These are phyloP conservation scores for Pammene fasciana DNA, from an alignment of 2,888 invertebrate species.

Conservation along the genomic window DNA sequence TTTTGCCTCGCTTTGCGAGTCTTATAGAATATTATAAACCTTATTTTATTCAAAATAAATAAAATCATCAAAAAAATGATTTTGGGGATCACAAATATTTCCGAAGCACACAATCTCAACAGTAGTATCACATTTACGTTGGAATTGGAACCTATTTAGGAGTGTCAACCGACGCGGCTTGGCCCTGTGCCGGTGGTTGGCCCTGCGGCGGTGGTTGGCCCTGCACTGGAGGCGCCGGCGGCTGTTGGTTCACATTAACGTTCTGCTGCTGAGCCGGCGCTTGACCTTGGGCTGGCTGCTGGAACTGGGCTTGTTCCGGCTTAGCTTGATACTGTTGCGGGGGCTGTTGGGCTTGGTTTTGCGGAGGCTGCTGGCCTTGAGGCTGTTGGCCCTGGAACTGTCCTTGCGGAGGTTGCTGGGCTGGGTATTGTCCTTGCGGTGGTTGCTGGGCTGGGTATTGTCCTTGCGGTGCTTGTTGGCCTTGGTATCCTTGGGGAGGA, in stretches of 20 bases:
- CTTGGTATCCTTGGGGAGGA: constrained; percentile 42
- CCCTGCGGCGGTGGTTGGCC: constrained; percentile 41
- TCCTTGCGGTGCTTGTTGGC: constrained; percentile 41
- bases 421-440: constrained; percentile 42
- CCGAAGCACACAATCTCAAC: neutral
- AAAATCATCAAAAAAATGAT: neutral
- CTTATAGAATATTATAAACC: too few species aligned
- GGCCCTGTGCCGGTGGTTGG: constrained; percentile 14
- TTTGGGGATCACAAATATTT: too few species aligned
- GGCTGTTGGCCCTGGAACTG: constrained; percentile 43
- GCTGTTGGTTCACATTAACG: constrained; percentile 19
- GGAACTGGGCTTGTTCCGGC: constrained; percentile 14
- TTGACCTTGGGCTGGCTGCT: constrained; percentile 32
- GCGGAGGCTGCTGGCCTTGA: constrained; percentile 40
- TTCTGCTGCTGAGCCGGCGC: constrained; percentile 9
- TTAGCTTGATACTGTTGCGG: constrained; percentile 40
- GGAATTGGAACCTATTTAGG: neutral
- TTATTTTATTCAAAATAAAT: neutral
- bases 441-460: constrained; percentile 33
- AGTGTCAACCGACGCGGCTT: neutral
- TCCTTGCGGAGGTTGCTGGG: constrained; percentile 46
- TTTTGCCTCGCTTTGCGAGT: too few species aligned
- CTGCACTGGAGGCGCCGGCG: neutral
- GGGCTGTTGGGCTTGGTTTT: constrained; percentile 35
- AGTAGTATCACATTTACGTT: neutral